Conservation (phyloP, 1,140 invertebrate species). For the Penaeus chinensis region DNA sequence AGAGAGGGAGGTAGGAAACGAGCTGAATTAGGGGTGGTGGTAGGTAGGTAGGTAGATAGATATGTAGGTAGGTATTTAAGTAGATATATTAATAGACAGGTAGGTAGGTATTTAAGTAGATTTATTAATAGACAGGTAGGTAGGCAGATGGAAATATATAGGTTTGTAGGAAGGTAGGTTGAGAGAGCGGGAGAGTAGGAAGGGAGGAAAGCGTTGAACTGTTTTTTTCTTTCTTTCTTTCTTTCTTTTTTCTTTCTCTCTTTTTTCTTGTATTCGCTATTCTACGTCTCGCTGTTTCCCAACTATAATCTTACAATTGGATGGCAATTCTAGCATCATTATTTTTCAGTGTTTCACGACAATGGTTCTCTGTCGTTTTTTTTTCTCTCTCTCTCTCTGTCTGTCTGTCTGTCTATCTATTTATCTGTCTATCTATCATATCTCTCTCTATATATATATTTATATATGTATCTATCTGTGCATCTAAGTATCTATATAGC, state of each 20-base stretch:
- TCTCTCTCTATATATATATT: neutral
- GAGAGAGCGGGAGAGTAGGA: neutral
- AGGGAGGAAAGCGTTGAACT: neutral
- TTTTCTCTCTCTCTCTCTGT: too few species aligned
- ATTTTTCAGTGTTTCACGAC: too few species aligned
- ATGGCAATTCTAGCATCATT: too few species aligned
- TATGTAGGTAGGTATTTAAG: neutral
- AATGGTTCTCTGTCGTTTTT: too few species aligned
- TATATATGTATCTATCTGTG: neutral
- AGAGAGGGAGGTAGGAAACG: neutral
- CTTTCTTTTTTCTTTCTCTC: too few species aligned
- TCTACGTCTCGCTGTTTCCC: too few species aligned
- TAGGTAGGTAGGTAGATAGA: neutral
- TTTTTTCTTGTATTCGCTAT: too few species aligned
- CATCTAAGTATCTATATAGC: too few species aligned
- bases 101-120: neutral
- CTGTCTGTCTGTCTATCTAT: neutral
- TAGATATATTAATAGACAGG: neutral
- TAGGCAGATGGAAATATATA: neutral
- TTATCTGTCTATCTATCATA: neutral
- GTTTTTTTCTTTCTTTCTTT: too few species aligned
- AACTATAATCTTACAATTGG: too few species aligned
- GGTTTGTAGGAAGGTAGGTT: neutral
- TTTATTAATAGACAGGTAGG: neutral
- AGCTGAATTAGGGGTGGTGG: neutral